A percentile compares a stretch with the other conserved stretches of the same genome.
These are phyloP conservation scores for Hermaeophaga mercurialis DNA, from an alignment of 2,888 invertebrate genomes.

Conservation along the genomic window DNA sequence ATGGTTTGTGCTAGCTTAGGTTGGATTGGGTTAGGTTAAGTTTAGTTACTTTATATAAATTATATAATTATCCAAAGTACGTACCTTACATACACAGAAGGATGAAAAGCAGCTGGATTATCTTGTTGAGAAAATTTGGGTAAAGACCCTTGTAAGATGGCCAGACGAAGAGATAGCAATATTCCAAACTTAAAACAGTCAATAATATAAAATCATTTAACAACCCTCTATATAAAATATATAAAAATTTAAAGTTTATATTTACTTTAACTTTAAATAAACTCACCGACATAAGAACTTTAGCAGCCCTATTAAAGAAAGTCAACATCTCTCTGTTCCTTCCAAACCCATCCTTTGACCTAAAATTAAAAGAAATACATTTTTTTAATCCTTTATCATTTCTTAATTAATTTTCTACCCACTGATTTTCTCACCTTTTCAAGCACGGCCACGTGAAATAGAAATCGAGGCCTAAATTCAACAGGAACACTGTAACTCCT, in stretches of 20 bases:
- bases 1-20: too few species aligned
- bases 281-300: constrained; percentile 58
- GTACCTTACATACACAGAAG: constrained; percentile 72
- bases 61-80: background rate
- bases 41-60: too few species aligned
- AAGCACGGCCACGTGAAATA: constrained; percentile 73
- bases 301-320: constrained; percentile 66
- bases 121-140: constrained; percentile 84
- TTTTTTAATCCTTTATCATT: background rate
- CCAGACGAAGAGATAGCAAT: constrained; percentile 69
- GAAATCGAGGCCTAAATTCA: constrained; percentile 79
- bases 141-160: constrained; percentile 76
- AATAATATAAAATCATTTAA: too few species aligned
- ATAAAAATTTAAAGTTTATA: too few species aligned
- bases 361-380: constrained; percentile 15
- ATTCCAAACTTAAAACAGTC: constrained; percentile 62
- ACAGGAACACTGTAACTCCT: constrained; percentile 77
- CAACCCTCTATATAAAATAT: too few species aligned
- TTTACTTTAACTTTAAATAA: too few species aligned
- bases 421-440: constrained; percentile 58
- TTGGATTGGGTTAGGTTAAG: too few species aligned
- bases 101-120: constrained; percentile 85
- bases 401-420: background rate
- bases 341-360: constrained; percentile 49
- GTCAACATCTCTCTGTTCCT: constrained; percentile 66